These are phyloP conservation scores for Meteorus colon DNA, from an alignment of 2,888 invertebrate genomes.

Conservation along the genomic window DNA sequence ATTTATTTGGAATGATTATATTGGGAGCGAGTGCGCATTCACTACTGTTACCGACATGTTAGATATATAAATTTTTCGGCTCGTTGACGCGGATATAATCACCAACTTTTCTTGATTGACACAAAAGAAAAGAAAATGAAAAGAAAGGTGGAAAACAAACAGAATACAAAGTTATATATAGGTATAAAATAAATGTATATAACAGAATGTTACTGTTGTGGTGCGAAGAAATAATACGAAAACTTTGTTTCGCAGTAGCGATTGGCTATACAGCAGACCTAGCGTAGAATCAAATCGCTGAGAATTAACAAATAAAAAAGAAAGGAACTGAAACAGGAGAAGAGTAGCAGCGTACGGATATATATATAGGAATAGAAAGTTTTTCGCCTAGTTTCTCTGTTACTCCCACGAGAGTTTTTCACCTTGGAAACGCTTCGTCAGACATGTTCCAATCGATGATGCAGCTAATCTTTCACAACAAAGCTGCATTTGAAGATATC, in stretches of 20 bases:
- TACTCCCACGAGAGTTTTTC: not conserved
- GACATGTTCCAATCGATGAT: slow-evolving; percentile 40
- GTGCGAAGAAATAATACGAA: slow-evolving; percentile 43
- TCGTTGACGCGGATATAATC: slow-evolving; percentile 51
- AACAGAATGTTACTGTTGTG: slow-evolving; percentile 35
- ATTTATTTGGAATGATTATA: not conserved
- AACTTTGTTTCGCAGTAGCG: slow-evolving; percentile 35
- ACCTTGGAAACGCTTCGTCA: not conserved
- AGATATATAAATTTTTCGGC: slow-evolving; percentile 50
- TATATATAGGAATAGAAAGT: slow-evolving; percentile 31
- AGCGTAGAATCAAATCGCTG: slow-evolving; percentile 7
- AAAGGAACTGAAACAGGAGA: slow-evolving; percentile 19
- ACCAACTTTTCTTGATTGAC: slow-evolving; percentile 50
- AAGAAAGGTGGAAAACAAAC: slow-evolving; percentile 20
- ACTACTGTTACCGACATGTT: slow-evolving; percentile 42
- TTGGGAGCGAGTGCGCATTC: not conserved
- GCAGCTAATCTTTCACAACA: slow-evolving; percentile 28
- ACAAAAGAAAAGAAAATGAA: slow-evolving; percentile 32
- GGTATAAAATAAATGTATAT: not conserved
- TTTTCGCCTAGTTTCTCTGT: slow-evolving; percentile 17
- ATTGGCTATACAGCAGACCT: not conserved
- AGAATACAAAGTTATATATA: not conserved
- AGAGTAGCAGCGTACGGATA: too few species aligned
- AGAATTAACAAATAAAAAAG: slow-evolving; percentile 13
- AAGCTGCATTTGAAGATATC: not conserved